These are phyloP conservation scores for Parasteatoda lunata DNA, from an alignment of 2,888 invertebrate genomes.

Conservation along the genomic window DNA sequence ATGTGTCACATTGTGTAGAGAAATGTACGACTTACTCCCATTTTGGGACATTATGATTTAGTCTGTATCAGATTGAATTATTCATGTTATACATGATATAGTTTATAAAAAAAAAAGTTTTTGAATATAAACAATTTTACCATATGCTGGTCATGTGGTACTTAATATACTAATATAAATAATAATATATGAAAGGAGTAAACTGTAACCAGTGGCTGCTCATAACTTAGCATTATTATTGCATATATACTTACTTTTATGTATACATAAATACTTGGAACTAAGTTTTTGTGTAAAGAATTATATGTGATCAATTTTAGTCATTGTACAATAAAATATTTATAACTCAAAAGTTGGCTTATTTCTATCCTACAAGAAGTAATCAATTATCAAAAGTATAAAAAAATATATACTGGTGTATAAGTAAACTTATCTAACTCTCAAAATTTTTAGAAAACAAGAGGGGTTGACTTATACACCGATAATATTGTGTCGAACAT, in stretches of 20 bases:
- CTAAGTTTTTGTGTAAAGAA: neutral
- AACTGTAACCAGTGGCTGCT: neutral
- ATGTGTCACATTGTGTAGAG: neutral
- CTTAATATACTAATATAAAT: slow-evolving; percentile 29
- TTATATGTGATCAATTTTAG: slow-evolving; percentile 3
- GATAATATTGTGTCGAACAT: no score
- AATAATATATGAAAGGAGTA: slow-evolving; percentile 5
- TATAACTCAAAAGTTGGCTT: neutral
- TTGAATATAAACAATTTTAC: slow-evolving; percentile 18
- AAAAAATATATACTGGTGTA: no score
- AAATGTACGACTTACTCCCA: slow-evolving; percentile 21
- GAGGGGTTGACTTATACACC: no score
- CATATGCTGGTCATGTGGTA: slow-evolving; percentile 61
- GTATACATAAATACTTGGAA: slow-evolving; percentile 3
- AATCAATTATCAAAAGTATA: no score
- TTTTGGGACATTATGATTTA: slow-evolving; percentile 46
- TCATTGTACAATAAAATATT: neutral
- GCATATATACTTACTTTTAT: slow-evolving; percentile 1
- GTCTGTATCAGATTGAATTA: slow-evolving; percentile 67
- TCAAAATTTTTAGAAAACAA: no score
- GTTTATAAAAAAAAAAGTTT: slow-evolving; percentile 16
- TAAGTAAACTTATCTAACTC: no score
- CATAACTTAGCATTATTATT: slow-evolving; percentile 39
- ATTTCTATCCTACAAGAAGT: no score
- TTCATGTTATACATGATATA: slow-evolving; percentile 67